A percentile compares a stretch with the other conserved stretches of the same genome.
Evolutionary conservation across 2,797 vertebrate species (phyloP).

Genomic region (Hemibagrus guttatus): DNA sequence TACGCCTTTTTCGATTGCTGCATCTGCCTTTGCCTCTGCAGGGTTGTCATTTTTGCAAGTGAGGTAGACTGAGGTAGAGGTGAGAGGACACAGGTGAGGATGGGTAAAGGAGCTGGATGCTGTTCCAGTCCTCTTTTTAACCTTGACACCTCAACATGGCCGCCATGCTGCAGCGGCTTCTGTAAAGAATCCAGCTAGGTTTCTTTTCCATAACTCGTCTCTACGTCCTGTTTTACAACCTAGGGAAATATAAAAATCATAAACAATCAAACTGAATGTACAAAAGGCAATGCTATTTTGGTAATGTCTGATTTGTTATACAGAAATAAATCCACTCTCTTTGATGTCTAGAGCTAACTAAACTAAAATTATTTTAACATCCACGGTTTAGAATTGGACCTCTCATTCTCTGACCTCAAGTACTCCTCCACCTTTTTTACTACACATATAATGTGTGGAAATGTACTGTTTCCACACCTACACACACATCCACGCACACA

Average conservation of each 20-base stretch:
- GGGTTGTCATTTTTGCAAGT: conserved; percentile 17
- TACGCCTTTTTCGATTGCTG: conserved; percentile 29
- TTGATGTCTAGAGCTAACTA: background rate
- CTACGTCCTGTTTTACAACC: conserved; percentile 34
- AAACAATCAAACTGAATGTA: conserved; percentile 34
- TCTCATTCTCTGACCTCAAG: conserved; percentile 20
- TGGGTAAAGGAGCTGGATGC: background rate
- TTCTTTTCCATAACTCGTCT: background rate
- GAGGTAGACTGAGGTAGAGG: conserved; percentile 19
- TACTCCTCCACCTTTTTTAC: conserved; percentile 16
- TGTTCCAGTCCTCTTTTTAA: background rate
- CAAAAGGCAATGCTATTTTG: conserved; percentile 18
- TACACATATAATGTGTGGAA: background rate
- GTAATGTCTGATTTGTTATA: conserved; percentile 4
- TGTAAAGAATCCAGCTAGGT: conserved; percentile 15
- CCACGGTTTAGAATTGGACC: conserved; percentile 33
- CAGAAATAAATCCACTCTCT: background rate
- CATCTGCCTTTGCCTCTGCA: conserved; percentile 38
- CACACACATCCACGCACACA: conserved; percentile 33
- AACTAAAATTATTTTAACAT: background rate
- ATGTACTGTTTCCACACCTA: background rate
- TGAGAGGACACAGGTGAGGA: background rate
- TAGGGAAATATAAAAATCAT: background rate
- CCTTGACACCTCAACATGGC: no score
- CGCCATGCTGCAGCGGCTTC: background rate